Evolutionary conservation across 2,113 vertebrate species (phyloP), one percentile per base, ranked within the genome.

Genomic region (Danionella cerebrum): DNA sequence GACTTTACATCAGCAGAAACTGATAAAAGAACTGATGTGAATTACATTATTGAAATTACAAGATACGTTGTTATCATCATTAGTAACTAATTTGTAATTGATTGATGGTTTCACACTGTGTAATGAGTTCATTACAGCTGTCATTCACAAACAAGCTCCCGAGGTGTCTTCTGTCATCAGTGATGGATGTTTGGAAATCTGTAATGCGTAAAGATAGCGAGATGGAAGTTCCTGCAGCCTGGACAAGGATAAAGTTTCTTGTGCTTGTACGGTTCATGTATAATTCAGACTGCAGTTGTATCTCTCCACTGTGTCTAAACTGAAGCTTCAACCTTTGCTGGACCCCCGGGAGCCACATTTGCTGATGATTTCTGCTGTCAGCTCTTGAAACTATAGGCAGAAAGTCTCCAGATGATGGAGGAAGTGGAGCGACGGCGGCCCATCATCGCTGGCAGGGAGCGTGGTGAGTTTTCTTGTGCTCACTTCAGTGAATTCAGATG

Each of bases 371-470:
- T n/a, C 29, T 35, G 16, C 41, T 13, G 25, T 50, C 6, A 51
- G 53, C 62, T 70, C 13, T 18, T 31, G 9, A 33, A 33, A 31
- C 5, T 6, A 33, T 35, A 6, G 11, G 11, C 39, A 13, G 39
- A 36, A 39, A 45, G 42, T 3, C 4, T 52, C 24, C 5, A 24
- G 42, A 67, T 41, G 11, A 89, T 89, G 87, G 84, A 79, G 54
- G 85, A 82, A 75, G 79, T 50, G 69, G 72, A 58, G 64, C 85
- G 77, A 77, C 84, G 66, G 72, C 76, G 84, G 21, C 88, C 89
- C 3, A 74, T 84, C 27, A 90, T 90, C 55, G 84, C 89, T 45
- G 87, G 80, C 3, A 70, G 78, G 66, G 85, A 86, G 76, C 80
- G 79, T 84, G 89, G 89, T 90, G 55, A 81, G 87, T 84, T 10